Conservation (phyloP, 1,140 invertebrate genomes). For the Monomorium pharaonis region DNA sequence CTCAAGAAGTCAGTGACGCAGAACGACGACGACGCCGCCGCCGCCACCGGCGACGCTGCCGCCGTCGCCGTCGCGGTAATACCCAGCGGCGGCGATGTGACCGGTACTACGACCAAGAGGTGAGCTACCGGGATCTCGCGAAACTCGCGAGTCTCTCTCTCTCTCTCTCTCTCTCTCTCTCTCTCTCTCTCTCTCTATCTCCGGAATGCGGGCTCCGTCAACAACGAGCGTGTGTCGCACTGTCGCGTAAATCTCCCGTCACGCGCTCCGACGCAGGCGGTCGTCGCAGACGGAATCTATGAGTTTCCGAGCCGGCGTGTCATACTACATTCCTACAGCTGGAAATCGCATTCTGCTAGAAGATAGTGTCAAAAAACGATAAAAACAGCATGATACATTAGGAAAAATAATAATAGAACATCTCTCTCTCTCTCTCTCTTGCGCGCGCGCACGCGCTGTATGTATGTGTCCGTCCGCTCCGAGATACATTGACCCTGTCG, state of each 20-base stretch:
- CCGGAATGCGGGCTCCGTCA: background rate
- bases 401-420: background rate
- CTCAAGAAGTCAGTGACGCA: conserved; percentile 61
- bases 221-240: background rate
- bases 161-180: no score
- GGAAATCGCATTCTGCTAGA: background rate
- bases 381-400: background rate
- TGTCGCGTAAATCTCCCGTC: background rate
- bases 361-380: background rate
- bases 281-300: background rate
- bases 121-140: no score
- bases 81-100: conserved; percentile 13
- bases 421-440: no score
- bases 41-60: background rate
- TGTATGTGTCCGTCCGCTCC: no score
- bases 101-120: conserved; percentile 57
- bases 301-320: background rate
- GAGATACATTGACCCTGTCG: background rate
- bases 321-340: no score
- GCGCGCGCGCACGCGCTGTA: no score
- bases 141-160: background rate
- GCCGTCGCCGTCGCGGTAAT: conserved; percentile 30
- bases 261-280: background rate
- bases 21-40: conserved; percentile 42
- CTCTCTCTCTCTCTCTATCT: no score